Evolutionary conservation across 2,888 invertebrate genomes (phyloP).

Genomic region (Tromatobia lineatoria): DNA sequence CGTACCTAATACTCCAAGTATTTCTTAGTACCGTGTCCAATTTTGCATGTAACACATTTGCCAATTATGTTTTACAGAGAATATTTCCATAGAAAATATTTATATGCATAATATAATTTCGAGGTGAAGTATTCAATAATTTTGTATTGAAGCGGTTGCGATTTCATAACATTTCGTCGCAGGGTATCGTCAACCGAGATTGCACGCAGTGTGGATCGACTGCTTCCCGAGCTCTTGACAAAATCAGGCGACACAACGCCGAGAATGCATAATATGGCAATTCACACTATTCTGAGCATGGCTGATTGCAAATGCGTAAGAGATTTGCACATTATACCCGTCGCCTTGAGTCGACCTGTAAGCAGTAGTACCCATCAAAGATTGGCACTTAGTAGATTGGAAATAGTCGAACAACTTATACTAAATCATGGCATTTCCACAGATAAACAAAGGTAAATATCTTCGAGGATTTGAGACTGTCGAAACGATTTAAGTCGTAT

Average conservation of each 20-base stretch:
- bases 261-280: conserved; percentile 94
- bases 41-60: no score
- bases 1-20: no score
- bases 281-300: conserved; percentile 94
- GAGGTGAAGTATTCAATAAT: no score
- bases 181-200: conserved; percentile 94
- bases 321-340: conserved; percentile 93
- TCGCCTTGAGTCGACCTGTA: conserved; percentile 93
- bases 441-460: conserved; percentile 92
- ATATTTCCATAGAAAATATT: no score
- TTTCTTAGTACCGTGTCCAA: no score
- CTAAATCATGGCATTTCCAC: conserved; percentile 94
- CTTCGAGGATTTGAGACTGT: neutral
- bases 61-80: no score
- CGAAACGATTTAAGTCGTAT: neutral
- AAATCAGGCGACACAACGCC: conserved; percentile 96
- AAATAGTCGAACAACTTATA: conserved; percentile 95
- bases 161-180: conserved; percentile 28
- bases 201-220: conserved; percentile 92
- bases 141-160: no score
- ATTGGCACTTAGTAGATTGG: conserved; percentile 93
- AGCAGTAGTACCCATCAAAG: conserved; percentile 95
- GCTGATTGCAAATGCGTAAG: conserved; percentile 94
- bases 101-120: no score
- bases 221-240: conserved; percentile 93